These are phyloP conservation scores for Macrotrachela quadricornifera DNA, from an alignment of 1,140 invertebrate species.

Conservation along the genomic window DNA sequence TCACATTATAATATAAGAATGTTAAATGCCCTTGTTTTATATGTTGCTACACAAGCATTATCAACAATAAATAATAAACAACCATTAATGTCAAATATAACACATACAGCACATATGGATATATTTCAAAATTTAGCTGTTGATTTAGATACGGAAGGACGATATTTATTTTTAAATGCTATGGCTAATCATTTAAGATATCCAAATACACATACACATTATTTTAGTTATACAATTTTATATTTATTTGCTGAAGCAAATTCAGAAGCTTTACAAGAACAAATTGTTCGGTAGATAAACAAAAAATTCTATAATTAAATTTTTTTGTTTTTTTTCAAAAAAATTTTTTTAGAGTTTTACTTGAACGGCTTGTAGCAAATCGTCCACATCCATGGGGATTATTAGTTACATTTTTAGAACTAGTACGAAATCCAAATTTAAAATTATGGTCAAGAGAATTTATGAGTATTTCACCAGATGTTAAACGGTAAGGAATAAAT, in stretches of 20 bases:
- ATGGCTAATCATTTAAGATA: constrained; percentile 94
- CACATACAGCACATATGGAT: constrained; percentile 88
- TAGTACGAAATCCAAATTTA: constrained; percentile 94
- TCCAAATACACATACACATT: constrained; percentile 97
- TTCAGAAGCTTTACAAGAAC: constrained; percentile 74
- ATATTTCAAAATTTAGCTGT: constrained; percentile 97
- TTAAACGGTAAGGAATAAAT: constrained; percentile 51
- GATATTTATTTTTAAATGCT: constrained; percentile 87
- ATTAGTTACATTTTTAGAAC: constrained; percentile 90
- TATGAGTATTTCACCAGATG: constrained; percentile 92
- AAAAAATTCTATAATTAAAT: background rate
- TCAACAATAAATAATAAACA: no score
- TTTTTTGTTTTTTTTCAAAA: background rate
- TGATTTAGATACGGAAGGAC: constrained; percentile 76
- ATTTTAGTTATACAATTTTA: constrained; percentile 86
- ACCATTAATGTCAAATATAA: no score
- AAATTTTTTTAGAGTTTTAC: constrained; percentile 54
- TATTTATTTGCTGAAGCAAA: constrained; percentile 96
- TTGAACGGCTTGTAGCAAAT: constrained; percentile 89
- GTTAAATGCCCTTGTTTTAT: background rate
- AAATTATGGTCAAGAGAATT: constrained; percentile 98
- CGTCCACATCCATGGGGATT: constrained; percentile 96
- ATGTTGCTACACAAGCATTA: no score
- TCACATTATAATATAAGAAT: constrained; percentile 6
- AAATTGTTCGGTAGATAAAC: constrained; percentile 37